Base-by-base conservation (phyloP, 2,113 vertebrate species). In the Myotis brandtii region DNA sequence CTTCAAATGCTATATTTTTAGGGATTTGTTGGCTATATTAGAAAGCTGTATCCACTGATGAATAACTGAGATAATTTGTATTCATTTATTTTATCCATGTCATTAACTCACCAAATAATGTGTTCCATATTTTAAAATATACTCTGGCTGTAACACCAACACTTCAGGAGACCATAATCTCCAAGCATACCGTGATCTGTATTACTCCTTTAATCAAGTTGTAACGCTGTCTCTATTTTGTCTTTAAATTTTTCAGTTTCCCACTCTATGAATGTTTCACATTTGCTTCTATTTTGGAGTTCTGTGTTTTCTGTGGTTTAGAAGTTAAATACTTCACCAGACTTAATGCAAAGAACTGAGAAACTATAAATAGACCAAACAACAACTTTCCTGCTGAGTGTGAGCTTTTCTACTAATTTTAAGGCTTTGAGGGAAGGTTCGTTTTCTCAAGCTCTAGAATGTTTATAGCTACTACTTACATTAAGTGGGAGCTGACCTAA, bases 361-460 rank as follows among this genome's bases (percentile, higher is more conserved):
- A 97, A 97, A 93, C 90, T 96, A 95, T 95, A 96, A 98, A 97
- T 98, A 96, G 95, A 81, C 77, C 97, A 97, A 97, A 96, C 92
- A 97, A 96, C 96, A 97, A 96, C 93, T 97, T 97, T 97, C 50
- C 79, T 95, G 59, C 95, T 83, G 66, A 91, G 70, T 89, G 95
- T 67, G 90, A 97, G 37, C n/a, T 95, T 94, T 94, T 94, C 54
- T 96, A 79, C 96, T 97, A 95, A 96, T 96, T 95, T 95, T 97
- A 89, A 75, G 56, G 46, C n/a, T 95, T 93, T 91, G 70, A 86
- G 87, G 72, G 73, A 52, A 95, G 77, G 50, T 90, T 94, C 89
- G 59, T 93, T 89, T 73, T 77, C 76, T 96, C 88, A 95, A 84
- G 66, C 83, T 95, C 69, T 83, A 48, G 92, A 93, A 95, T 95